Evolutionary conservation across 2,797 vertebrate species (phyloP).

Genomic region (Selene dorsalis): DNA sequence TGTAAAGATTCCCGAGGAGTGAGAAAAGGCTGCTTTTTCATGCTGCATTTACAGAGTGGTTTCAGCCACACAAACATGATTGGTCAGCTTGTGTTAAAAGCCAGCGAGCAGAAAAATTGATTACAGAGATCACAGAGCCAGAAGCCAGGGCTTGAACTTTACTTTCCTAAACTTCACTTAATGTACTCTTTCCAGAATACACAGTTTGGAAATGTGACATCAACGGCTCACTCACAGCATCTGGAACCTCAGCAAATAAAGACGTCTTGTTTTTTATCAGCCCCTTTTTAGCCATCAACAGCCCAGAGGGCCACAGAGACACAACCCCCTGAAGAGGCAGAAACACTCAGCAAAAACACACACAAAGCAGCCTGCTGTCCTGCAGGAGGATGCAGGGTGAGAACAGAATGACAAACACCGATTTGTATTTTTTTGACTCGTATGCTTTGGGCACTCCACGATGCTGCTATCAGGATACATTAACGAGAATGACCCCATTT

Average conservation of each 20-base stretch:
- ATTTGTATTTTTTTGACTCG: slow-evolving; percentile 65
- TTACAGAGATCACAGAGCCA: not conserved
- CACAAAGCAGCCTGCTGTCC: slow-evolving; percentile 69
- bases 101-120: not conserved
- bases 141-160: slow-evolving; percentile 27
- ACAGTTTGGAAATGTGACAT: slow-evolving; percentile 53
- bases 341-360: slow-evolving; percentile 39
- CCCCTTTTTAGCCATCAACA: slow-evolving; percentile 41
- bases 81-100: slow-evolving; percentile 12
- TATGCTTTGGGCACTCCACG: slow-evolving; percentile 71
- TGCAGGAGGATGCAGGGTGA: slow-evolving; percentile 34
- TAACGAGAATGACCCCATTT: slow-evolving; percentile 71
- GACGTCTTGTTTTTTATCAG: slow-evolving; percentile 59
- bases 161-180: slow-evolving; percentile 34
- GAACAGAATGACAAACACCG: slow-evolving; percentile 65
- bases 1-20: not conserved
- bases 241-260: slow-evolving; percentile 68
- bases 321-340: slow-evolving; percentile 47
- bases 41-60: slow-evolving; percentile 23
- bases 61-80: not conserved
- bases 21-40: slow-evolving; percentile 33
- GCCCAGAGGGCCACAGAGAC: slow-evolving; percentile 59
- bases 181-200: slow-evolving; percentile 37
- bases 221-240: slow-evolving; percentile 39
- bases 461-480: slow-evolving; percentile 72